Evolutionary conservation across 2,797 vertebrate genomes (phyloP).

Genomic region (Arnoldichthys spilopterus): DNA sequence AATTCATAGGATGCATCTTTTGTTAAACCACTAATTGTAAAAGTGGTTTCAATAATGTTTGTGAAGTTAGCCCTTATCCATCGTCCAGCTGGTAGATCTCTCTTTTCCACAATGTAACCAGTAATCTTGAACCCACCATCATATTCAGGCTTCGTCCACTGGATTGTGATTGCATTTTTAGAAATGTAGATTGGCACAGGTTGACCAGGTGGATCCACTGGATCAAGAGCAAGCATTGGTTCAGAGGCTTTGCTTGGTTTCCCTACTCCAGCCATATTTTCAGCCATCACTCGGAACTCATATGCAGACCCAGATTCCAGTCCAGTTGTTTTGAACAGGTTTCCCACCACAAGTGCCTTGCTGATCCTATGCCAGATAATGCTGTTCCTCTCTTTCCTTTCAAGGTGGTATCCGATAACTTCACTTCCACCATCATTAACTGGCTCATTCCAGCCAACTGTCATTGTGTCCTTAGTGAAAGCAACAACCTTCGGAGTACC

Average conservation of each 20-base stretch:
- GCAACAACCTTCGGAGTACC: constrained; percentile 92
- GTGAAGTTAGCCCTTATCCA: constrained; percentile 98
- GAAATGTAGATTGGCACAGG: constrained; percentile 89
- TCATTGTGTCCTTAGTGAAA: constrained; percentile 94
- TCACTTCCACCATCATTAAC: constrained; percentile 95
- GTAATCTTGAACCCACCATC: constrained; percentile 98
- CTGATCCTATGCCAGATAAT: constrained; percentile 94
- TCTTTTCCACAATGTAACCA: constrained; percentile 95
- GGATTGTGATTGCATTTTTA: constrained; percentile 90
- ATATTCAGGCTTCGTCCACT: constrained; percentile 96
- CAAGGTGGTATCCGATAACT: constrained; percentile 94
- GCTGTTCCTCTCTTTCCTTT: constrained; percentile 95
- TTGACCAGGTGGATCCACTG: constrained; percentile 95
- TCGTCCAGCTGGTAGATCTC: constrained; percentile 90
- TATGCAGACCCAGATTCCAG: constrained; percentile 94
- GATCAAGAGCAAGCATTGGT: constrained; percentile 90
- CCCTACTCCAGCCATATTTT: constrained; percentile 96
- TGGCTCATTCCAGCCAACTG: constrained; percentile 96
- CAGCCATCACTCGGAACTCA: constrained; percentile 95
- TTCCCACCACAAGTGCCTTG: constrained; percentile 88
- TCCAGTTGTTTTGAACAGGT: constrained; percentile 91
- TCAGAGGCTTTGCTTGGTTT: constrained; percentile 97
- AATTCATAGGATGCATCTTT: constrained; percentile 95
- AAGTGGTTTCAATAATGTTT: constrained; percentile 94
- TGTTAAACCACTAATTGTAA: constrained; percentile 94